A percentile compares a stretch with the other conserved stretches of the same genome.
Conservation (phyloP, 1,140 invertebrate species). For the Ips typographus region DNA sequence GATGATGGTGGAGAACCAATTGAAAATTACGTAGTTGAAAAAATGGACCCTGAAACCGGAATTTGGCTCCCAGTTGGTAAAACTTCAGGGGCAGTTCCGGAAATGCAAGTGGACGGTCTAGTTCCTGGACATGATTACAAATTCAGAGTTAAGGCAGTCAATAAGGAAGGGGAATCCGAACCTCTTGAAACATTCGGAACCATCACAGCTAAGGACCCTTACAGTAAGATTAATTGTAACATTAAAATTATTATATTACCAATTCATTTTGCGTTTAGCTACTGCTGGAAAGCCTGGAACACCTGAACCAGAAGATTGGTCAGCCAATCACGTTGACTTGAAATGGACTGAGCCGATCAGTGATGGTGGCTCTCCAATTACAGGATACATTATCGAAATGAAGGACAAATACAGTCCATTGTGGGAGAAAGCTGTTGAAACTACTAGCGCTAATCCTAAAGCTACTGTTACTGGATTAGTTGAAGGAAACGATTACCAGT, state of each 20-base stretch:
- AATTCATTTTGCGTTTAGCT: constrained; percentile 55
- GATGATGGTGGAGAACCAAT: constrained; percentile 97
- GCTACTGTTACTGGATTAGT: constrained; percentile 83
- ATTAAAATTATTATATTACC: constrained; percentile 28
- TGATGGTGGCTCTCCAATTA: constrained; percentile 90
- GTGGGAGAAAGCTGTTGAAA: constrained; percentile 89
- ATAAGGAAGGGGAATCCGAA: constrained; percentile 95
- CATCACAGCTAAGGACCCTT: constrained; percentile 96
- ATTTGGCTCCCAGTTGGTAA: constrained; percentile 88
- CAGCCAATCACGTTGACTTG: constrained; percentile 85
- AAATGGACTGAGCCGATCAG: constrained; percentile 78
- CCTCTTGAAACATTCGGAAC: constrained; percentile 90
- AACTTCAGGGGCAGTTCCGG: constrained; percentile 71
- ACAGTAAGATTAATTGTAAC: constrained; percentile 65
- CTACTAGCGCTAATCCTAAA: constrained; percentile 67
- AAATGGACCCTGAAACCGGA: constrained; percentile 88
- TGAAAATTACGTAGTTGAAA: constrained; percentile 94
- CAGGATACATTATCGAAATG: constrained; percentile 94
- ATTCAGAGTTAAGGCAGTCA: constrained; percentile 96
- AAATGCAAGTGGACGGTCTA: constrained; percentile 85
- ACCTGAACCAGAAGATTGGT: constrained; percentile 89
- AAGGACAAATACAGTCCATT: constrained; percentile 94
- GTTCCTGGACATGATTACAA: constrained; percentile 95
- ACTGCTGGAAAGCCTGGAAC: constrained; percentile 79
- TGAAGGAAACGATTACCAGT: constrained; percentile 98